Base-by-base conservation (phyloP, 2,797 vertebrate species). In the Leptoclinus maculatus region DNA sequence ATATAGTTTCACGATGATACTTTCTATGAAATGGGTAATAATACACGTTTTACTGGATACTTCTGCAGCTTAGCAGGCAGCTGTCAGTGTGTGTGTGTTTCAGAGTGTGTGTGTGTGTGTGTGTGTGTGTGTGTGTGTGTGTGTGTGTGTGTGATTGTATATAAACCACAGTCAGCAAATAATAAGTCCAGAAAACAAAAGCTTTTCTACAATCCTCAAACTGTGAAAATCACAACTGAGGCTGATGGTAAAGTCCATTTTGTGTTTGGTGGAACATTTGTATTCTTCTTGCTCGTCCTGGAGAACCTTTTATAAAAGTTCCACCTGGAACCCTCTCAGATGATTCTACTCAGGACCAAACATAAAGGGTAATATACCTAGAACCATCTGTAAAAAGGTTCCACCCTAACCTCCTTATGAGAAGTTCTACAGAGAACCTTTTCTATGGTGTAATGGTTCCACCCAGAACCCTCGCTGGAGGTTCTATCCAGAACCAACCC, bases 11-110 rank as follows among this genome's bases (percentile, higher is more conserved):
- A 2, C 29, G 17, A 0, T 23, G 47, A 62, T 25, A 51, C 17
- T 59, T 51, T 59, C 36, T 45, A 58, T 65, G 56, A 74, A 65
- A 51, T 57, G n/a, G 38, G 23, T 64, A 39, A 56, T 58, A 74
- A 79, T 81, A 65, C 3, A 51, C 3, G 71, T 66, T 23, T 53
- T 12, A 21, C 8, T 27, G 25, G 8, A 19, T 27, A 16, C 23
- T 27, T 17, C 57, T 58, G 66, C 29, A 76, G 66, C 45, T 76
- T n/a, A 65, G 54, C 62, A 65, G 47, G 54, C 75, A 83, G 75
- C 75, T 76, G 78, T 58, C 43, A 59, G 21, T 51, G 53, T 57
- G 78, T 57, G 78, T 69, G 53, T 76, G 54, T 70, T 54, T 66
- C 39, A 29, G 17, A 36, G 7, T n/a, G n/a, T n/a, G n/a, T n/a